A percentile compares a stretch with the other conserved stretches of the same genome.
phyloP scores from a whole-genome alignment of 1,140 invertebrate species.

The Lepidurus arcticus region DNA sequence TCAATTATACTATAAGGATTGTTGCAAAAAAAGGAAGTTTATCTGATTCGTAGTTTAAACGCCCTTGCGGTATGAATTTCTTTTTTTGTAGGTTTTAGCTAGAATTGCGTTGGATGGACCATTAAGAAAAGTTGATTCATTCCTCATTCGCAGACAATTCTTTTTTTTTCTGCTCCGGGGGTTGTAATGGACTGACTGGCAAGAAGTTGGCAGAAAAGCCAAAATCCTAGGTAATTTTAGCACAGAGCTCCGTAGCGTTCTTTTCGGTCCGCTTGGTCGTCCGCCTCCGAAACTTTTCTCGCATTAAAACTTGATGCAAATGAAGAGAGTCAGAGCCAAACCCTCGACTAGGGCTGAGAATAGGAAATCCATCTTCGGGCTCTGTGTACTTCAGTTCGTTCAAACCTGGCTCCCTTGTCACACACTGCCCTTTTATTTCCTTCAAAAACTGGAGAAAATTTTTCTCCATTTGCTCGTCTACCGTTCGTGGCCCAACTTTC shows the following conservation, averaged over 20 bases:
- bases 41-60: no score
- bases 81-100: no score
- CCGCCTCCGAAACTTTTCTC: neutral
- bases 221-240: conserved; percentile 7
- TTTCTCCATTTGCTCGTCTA: neutral
- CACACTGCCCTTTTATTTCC: neutral
- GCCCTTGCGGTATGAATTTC: no score
- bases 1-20: no score
- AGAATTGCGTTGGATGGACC: neutral
- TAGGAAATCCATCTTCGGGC: neutral
- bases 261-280: neutral
- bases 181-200: neutral
- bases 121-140: conserved; percentile 4
- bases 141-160: neutral
- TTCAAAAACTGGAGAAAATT: neutral
- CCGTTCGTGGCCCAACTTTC: neutral
- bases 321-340: neutral
- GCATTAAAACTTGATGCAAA: conserved; percentile 10
- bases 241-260: conserved; percentile 9
- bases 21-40: no score
- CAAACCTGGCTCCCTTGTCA: conserved; percentile 15
- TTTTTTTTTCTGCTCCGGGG: neutral
- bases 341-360: neutral
- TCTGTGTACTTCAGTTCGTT: conserved; percentile 3
- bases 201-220: conserved; percentile 9